Percentiles rank a stretch among this genome's conserved stretches.
Conservation (phyloP, 2,113 vertebrate genomes). For the Brachyhypopomus gauderio region DNA sequence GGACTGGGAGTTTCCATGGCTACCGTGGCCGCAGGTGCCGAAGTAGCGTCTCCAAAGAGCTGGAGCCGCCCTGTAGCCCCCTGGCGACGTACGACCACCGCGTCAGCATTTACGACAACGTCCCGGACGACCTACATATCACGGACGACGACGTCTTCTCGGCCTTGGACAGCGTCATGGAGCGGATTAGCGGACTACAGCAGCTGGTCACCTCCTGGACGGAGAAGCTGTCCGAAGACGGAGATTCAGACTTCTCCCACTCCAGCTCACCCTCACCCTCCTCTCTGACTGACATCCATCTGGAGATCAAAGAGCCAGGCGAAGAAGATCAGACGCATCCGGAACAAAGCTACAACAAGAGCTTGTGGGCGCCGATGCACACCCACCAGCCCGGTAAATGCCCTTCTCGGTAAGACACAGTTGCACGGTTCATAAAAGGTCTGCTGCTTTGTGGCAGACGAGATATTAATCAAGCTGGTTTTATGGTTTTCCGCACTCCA, state of each 20-base stretch:
- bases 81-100: constrained; percentile 64
- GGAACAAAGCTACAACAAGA: constrained; percentile 53
- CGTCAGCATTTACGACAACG: constrained; percentile 85
- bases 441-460: not conserved
- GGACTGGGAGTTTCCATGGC: constrained; percentile 85
- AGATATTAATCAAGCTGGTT: not conserved
- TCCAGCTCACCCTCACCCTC: constrained; percentile 70
- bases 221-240: constrained; percentile 76
- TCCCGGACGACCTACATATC: constrained; percentile 64
- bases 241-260: constrained; percentile 73
- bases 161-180: constrained; percentile 81
- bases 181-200: constrained; percentile 79
- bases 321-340: constrained; percentile 46
- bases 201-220: constrained; percentile 81
- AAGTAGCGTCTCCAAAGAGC: constrained; percentile 60
- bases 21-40: constrained; percentile 63
- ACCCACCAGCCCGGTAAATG: constrained; percentile 49
- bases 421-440: not conserved
- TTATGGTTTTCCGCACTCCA: constrained; percentile 56
- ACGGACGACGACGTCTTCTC: constrained; percentile 79
- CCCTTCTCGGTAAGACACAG: constrained; percentile 63
- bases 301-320: constrained; percentile 67
- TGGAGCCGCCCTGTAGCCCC: constrained; percentile 49
- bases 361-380: constrained; percentile 43
- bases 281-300: constrained; percentile 71